These are phyloP conservation scores for Teleogryllus occipitalis DNA, from an alignment of 1,140 invertebrate species.

Conservation along the genomic window DNA sequence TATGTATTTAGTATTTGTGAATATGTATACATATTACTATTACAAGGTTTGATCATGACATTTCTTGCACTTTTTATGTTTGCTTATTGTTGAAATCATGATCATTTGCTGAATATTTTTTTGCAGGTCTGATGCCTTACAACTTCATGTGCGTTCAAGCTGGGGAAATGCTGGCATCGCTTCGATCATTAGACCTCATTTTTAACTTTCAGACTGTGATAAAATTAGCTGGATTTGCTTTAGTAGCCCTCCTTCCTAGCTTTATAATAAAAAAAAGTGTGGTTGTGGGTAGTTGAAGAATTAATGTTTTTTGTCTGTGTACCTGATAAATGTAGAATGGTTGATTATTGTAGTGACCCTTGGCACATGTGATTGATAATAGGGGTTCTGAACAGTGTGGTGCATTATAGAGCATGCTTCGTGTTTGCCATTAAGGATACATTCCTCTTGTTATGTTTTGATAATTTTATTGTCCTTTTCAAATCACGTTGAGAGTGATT, in stretches of 20 bases:
- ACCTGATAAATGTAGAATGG: too few relatives aligned
- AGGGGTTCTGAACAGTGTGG: too few relatives aligned
- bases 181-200: constrained; percentile 48
- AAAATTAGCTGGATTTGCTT: constrained; percentile 43
- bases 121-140: constrained; percentile 54
- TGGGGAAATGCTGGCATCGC: constrained; percentile 45
- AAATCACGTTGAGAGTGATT: too few relatives aligned
- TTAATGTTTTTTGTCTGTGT: too few relatives aligned
- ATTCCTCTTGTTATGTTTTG: too few relatives aligned
- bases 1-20: not conserved
- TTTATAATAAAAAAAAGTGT: constrained; percentile 20
- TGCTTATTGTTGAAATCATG: not conserved
- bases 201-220: constrained; percentile 42
- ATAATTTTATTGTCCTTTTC: too few relatives aligned
- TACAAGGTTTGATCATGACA: not conserved
- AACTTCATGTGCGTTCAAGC: constrained; percentile 57
- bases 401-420: too few relatives aligned
- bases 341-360: too few relatives aligned
- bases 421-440: too few relatives aligned
- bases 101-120: not conserved
- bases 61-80: not conserved
- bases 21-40: not conserved
- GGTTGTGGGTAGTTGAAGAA: not conserved
- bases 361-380: too few relatives aligned
- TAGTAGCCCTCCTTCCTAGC: constrained; percentile 39